Base-by-base conservation (phyloP, 2,113 vertebrate genomes). In the Steatornis caripensis region DNA sequence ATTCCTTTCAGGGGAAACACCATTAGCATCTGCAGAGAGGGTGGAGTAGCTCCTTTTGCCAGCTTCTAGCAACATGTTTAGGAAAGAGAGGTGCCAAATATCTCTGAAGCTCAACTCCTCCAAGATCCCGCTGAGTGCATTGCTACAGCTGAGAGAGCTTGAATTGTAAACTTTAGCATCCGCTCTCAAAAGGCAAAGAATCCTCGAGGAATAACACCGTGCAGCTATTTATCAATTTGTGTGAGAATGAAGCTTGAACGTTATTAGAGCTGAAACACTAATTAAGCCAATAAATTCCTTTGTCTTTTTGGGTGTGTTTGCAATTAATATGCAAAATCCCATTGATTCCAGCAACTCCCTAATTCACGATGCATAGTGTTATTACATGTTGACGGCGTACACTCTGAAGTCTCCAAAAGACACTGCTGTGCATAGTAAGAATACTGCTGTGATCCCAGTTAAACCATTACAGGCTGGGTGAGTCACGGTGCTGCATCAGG, bases 311-410 rank as follows among this genome's bases (percentile, higher is more conserved):
- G 71, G 94, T 62, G 79, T 79, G 69, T 93, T 96, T 86, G 74
- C 80, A 95, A 97, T 97, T 96, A 98, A 97, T 97, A 98, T 97
- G 97, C 92, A 97, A 97, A 97, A 87, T 82, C 81, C 54, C 86
- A 90, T 91, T 92, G 97, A 97, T 12, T 95, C 51, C 74, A 76
- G 85, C 78, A 91, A 70, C 71, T 87, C 93, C 57, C 43, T 89
- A 92, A 89, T 84, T 93, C 96, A 94, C 49, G 3, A 66, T 75
- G 64, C 74, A 34, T 10, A 32, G 54, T 69, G 76, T 89, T 95
- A 95, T 97, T 97, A 93, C 90, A 84, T 91, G 94, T 92, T 95
- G 97, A 95, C 1, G 10, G 15, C 1, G 4, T 84, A 76, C 69
- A 76, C 80, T 78, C 71, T n/a, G 32, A 84, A 57, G 57, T 92